Evolutionary conservation across 2,113 vertebrate species (phyloP).

Genomic region (Montifringilla adamsi): DNA sequence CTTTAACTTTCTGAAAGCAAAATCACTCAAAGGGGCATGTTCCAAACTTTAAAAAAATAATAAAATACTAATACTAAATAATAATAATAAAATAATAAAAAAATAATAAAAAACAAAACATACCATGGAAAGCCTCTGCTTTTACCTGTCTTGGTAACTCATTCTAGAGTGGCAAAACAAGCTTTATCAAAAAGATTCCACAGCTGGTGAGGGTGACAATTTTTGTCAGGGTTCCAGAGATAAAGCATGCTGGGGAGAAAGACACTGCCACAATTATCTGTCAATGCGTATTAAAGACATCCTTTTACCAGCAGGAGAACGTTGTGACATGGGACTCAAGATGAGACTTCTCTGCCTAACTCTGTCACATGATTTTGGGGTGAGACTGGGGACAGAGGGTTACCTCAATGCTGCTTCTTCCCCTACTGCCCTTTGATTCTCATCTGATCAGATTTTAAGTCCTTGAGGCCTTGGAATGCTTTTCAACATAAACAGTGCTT

Average conservation of each 20-base stretch:
- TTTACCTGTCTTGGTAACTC: neutral
- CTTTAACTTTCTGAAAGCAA: neutral
- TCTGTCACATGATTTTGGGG: neutral
- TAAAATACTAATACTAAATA: too few species aligned
- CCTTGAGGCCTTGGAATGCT: neutral
- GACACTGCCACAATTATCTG: neutral
- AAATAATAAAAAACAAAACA: too few species aligned
- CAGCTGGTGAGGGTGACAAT: neutral
- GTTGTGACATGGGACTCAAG: neutral
- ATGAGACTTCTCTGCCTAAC: neutral
- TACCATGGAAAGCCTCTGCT: neutral
- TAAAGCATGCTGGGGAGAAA: neutral
- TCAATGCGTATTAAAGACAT: neutral
- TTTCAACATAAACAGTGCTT: slow-evolving; percentile 11
- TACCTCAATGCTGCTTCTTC: neutral
- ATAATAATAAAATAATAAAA: too few species aligned
- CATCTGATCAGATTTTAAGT: neutral
- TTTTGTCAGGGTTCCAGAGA: neutral
- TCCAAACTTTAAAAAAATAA: neutral
- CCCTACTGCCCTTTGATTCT: neutral
- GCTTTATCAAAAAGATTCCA: neutral
- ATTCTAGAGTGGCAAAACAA: neutral
- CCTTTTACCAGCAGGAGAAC: neutral
- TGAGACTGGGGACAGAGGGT: neutral
- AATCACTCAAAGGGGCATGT: neutral